phyloP scores from a whole-genome alignment of 2,113 vertebrate species.

The Cairina moschata region DNA sequence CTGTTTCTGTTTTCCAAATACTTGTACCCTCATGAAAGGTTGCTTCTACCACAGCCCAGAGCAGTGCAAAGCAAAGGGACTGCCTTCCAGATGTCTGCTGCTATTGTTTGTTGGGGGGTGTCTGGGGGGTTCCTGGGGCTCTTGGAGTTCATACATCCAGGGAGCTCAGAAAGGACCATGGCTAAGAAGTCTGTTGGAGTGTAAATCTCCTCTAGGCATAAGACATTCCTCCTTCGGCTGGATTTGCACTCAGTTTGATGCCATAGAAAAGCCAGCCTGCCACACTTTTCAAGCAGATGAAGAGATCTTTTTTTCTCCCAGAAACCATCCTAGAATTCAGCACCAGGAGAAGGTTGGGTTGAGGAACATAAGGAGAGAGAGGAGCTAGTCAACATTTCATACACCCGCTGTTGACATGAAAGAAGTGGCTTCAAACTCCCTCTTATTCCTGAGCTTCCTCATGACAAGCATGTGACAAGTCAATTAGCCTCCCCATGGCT shows the following conservation, averaged over 20 bases:
- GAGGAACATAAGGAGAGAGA: background rate
- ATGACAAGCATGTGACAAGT: background rate
- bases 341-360: background rate
- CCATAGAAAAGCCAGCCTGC: background rate
- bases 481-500: background rate
- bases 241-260: background rate
- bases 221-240: background rate
- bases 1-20: background rate
- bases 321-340: background rate
- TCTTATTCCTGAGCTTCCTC: background rate
- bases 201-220: background rate
- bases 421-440: background rate
- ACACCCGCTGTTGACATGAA: accelerated
- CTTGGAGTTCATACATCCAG: accelerated
- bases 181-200: background rate
- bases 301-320: background rate
- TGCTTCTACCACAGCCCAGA: background rate
- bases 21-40: background rate
- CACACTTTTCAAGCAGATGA: background rate
- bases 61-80: background rate
- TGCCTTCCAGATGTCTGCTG: background rate
- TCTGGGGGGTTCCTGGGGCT: background rate
- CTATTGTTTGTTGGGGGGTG: background rate
- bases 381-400: background rate
- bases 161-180: background rate